Evolutionary conservation across 2,797 vertebrate genomes (phyloP), one percentile per base, ranked within the genome.

Genomic region (Catharus ustulatus): DNA sequence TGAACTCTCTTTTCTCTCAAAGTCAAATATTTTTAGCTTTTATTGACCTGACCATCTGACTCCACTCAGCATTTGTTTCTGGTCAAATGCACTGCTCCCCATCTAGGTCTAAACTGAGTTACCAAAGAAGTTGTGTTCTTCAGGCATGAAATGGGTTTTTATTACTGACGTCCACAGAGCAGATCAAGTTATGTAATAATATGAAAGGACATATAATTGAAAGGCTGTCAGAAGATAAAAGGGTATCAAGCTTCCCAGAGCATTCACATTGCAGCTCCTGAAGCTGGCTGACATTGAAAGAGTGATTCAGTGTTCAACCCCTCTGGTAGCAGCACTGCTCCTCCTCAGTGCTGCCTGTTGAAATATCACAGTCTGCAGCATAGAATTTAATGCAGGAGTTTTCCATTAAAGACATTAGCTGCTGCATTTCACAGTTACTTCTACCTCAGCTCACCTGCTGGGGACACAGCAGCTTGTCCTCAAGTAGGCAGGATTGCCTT

Each of bases 141-240:
- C 69, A 75, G 57, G 71, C 49, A 34, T 43, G 18, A 92, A 94
- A 90, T 79, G 46, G 43, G 24, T 83, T 91, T 95, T 89, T 90
- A 58, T 80, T 87, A 42, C 54, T 59, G 68, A 89, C 29, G 21
- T 59, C 72, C 43, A 46, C 22, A 49, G 66, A 72, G 58, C 75
- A 87, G 69, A 75, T 91, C 57, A 85, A 80, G 49, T 87, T 90
- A 85, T 6, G 2, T 66, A 83, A 87, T 87, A 46, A 85, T 51
- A 26, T 55, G 78, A 77, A 59, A 77, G 54, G 90, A 85, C 90
- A 58, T 64, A 24, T 61, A 83, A 85, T 59, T 74, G 78, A 85
- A 92, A 95, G 75, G 34, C 48, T 93, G 49, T 89, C 93, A 85
- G 75, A 77, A 92, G 46, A 93, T 80, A 78, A 74, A 86, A 88